Evolutionary conservation across 1,140 invertebrate genomes (phyloP), one percentile per base, ranked within the genome.

Genomic region (Formica selysi): DNA sequence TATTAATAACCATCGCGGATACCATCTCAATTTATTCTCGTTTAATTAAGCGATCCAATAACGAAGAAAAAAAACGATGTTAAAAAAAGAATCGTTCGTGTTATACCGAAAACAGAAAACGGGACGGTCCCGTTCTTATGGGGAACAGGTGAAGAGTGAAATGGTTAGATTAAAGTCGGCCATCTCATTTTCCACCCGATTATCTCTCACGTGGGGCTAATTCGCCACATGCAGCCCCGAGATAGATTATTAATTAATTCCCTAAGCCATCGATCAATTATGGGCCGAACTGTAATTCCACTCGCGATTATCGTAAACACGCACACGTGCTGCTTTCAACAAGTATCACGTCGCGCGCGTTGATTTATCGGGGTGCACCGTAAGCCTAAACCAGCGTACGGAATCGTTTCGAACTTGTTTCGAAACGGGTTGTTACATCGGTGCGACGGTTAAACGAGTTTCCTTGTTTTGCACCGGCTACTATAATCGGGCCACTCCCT

Each of bases 231-330:
- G 67, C 54, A 54, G 57, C 51, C 26, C 51, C 38, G 38, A 67
- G 44, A 73, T 71, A 44, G 67, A 81, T 81, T 81, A 81, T 71
- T 81, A 81, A 73, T 81, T 54, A 61, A 73, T 81, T 81, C 61
- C 67, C 36, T 11, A 19, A 26, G 79, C 16, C 36, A 67, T 80
- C 54, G 67, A 71, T 71, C 41, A 51, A 51, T 3, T 11, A 7
- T 51, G 13, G n/a, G 11, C 22, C 26, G 10, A 65, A 44, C 38
- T 11, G 38, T 26, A 59, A 61, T 61, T 44, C 22, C 22, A 19
- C 67, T 54, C 78, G 19, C 51, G 78, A 71, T 44, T 59, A 81
- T 59, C 67, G 67, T 26, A 22, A 38, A 13, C n/a, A 16, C 26
- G 6, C 26, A 38, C 19, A 22, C 51, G 19, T 36, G 51, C n/a